Conservation (phyloP, 2,888 invertebrate genomes). For the Acleris sparsana region DNA sequence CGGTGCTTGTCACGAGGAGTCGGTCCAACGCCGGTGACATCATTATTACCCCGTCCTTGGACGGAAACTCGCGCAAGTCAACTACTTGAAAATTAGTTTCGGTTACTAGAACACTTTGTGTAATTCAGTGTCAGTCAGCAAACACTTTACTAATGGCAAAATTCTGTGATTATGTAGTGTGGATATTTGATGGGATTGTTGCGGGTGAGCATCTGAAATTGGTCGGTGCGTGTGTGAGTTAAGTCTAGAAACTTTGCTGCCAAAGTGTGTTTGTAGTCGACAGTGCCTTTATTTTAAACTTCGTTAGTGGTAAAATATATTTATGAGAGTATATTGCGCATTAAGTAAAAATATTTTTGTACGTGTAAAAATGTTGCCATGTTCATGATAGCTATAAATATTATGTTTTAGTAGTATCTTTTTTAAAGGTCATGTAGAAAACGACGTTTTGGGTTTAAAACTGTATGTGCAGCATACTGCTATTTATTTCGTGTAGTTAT, state of each 20-base stretch:
- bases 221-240: constrained; percentile 58
- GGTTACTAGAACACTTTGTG: constrained; percentile 63
- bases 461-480: constrained; percentile 18
- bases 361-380: constrained; percentile 82
- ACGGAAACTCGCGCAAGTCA: constrained; percentile 64
- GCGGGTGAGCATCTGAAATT: constrained; percentile 58
- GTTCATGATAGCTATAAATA: constrained; percentile 74
- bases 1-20: constrained; percentile 90
- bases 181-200: constrained; percentile 59
- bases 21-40: constrained; percentile 90
- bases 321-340: constrained; percentile 78
- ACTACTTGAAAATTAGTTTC: constrained; percentile 71
- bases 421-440: constrained; percentile 45
- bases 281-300: constrained; percentile 78
- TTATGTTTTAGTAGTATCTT: constrained; percentile 55
- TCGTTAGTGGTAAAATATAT: constrained; percentile 73
- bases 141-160: constrained; percentile 80
- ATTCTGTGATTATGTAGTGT: constrained; percentile 77
- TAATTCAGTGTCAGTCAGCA: constrained; percentile 73
- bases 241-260: constrained; percentile 77
- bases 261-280: constrained; percentile 85
- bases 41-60: constrained; percentile 86
- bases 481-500: constrained; percentile 13
- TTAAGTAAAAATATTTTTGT: constrained; percentile 80
- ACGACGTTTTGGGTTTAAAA: constrained; percentile 39